Evolutionary conservation across 2,888 invertebrate genomes (phyloP).

Genomic region (Apamea epomidion): DNA sequence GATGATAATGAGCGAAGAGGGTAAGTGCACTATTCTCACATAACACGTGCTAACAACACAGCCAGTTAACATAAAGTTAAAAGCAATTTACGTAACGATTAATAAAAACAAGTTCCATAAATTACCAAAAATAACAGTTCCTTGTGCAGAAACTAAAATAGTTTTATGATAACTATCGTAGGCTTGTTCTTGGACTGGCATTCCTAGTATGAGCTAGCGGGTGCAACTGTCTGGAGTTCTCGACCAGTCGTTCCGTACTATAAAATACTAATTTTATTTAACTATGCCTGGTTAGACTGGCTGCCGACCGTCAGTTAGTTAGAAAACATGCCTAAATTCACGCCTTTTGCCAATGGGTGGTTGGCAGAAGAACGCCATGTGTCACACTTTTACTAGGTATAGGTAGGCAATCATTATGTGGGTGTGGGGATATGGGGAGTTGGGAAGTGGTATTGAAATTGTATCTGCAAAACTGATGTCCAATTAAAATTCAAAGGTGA

Average conservation of each 20-base stretch:
- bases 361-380: neutral
- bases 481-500: neutral
- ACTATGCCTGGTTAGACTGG: slow-evolving; percentile 8
- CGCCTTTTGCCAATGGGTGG: neutral
- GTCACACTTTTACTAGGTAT: neutral
- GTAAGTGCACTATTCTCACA: neutral
- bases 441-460: neutral
- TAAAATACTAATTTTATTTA: slow-evolving; percentile 23
- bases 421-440: neutral
- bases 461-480: neutral
- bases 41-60: neutral
- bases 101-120: neutral
- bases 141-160: slow-evolving; percentile 38
- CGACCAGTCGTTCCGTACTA: slow-evolving; percentile 10
- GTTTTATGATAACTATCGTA: slow-evolving; percentile 4
- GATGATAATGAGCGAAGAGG: neutral
- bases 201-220: neutral
- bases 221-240: slow-evolving; percentile 3
- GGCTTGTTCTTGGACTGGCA: slow-evolving; percentile 18
- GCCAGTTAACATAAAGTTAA: neutral
- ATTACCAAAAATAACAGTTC: slow-evolving; percentile 6
- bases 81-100: neutral
- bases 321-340: neutral
- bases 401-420: neutral
- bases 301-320: neutral